Percentiles rank a stretch among this genome's conserved stretches.
Evolutionary conservation across 2,113 vertebrate species (phyloP).

Genomic region (Malurus alboscapulatus): DNA sequence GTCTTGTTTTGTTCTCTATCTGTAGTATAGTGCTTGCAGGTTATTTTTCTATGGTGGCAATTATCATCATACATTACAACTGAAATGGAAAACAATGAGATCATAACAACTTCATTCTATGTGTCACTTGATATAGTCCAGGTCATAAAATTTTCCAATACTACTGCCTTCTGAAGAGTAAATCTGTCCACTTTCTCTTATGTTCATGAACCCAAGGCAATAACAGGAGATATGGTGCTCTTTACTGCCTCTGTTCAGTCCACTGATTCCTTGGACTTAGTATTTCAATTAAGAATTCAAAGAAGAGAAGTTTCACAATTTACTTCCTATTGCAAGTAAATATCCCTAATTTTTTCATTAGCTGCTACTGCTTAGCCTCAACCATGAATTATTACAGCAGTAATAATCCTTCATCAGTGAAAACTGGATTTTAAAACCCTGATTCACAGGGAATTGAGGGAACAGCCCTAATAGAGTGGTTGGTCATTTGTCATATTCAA

Average conservation of each 20-base stretch:
- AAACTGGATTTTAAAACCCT: not conserved
- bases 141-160: not conserved
- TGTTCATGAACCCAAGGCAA: not conserved
- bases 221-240: not conserved
- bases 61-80: not conserved
- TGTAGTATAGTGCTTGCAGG: not conserved
- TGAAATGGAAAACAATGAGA: not conserved
- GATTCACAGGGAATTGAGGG: not conserved
- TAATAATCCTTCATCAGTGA: not conserved
- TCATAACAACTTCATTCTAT: not conserved
- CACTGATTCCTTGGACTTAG: not conserved
- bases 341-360: not conserved
- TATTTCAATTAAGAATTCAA: not conserved
- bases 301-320: not conserved
- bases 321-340: not conserved
- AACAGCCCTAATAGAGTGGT: not conserved
- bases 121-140: not conserved
- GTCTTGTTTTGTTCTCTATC: not conserved
- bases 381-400: not conserved
- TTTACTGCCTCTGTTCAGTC: not conserved
- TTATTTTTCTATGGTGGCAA: not conserved
- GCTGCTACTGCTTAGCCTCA: not conserved
- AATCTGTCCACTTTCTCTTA: not conserved
- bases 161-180: not conserved
- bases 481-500: not conserved